Base-by-base conservation (phyloP, 2,888 invertebrate species). In the Diplolepis rosae region DNA sequence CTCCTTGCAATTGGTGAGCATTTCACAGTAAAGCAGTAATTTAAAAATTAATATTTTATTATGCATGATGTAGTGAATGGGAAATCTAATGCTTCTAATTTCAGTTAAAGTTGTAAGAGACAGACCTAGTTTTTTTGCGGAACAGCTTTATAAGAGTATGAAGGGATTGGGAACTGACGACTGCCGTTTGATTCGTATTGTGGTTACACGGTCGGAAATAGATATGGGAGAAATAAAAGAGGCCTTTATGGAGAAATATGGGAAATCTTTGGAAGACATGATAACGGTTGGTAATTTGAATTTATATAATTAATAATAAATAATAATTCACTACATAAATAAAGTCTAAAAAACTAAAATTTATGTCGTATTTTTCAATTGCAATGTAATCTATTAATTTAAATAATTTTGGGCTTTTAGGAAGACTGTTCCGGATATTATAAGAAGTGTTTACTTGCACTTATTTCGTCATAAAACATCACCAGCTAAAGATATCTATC, bases 111-210 rank as follows among this genome's bases (percentile, higher is more conserved):
- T 94, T 76, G 94, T 95, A 0, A 93, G 93, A 84, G 94, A 96
- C 88, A 93, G 94, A 88, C 91, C 95, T 0, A 91, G 92, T 39
- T 98, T 94, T 91, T 97, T 96, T 89, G 97, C 97, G 0, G 94
- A 95, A 85, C 93, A 94, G 51, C 90, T 98, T 67, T 93, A 96
- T 89, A 94, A 95, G 85, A 93, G 95, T 68, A 96, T 98, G 96
- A 95, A 94, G 85, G 97, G 98, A 4, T 88, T 95, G 77, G 98
- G 98, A 73, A 98, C 97, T 4, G 94, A 96, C 84, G 97, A 98
- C 87, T 91, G 92, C 65, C 94, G 95, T 81, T 91, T 98, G 78
- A 96, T 97, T 81, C 93, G 97, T 83, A 90, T 97, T 70, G 92
- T 97, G 82, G 94, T 96, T 61, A 95, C 96, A 1, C 92, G 96